Conservation (phyloP, 1,140 invertebrate species). For the Caenorhabditis latens region DNA sequence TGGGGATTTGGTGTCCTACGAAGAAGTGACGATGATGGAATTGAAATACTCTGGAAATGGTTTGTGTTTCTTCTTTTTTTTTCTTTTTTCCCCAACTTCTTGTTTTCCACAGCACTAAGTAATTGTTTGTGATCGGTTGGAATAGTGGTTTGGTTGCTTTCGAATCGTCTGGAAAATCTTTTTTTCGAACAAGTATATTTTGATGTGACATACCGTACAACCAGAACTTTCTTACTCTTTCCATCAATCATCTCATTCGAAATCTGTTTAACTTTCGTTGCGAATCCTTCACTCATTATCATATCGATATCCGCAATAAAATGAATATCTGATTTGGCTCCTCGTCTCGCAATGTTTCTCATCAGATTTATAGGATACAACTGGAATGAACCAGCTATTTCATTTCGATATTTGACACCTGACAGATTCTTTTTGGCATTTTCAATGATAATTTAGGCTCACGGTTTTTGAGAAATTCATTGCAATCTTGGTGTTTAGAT, state of each 20-base stretch:
- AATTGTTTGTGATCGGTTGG: not conserved
- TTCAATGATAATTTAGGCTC: not conserved
- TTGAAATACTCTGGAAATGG: not conserved
- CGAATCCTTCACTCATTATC: constrained; percentile 7
- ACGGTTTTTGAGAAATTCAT: not conserved
- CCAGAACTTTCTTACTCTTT: not conserved
- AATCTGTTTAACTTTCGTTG: not conserved
- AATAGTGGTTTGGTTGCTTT: not conserved
- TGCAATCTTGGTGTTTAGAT: not conserved
- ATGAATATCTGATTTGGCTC: constrained; percentile 18
- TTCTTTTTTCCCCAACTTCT: not conserved
- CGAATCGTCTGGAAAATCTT: not conserved
- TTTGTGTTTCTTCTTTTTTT: not conserved
- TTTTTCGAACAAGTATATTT: not conserved
- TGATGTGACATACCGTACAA: not conserved
- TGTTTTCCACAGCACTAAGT: not conserved
- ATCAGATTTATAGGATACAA: not conserved
- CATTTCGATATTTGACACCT: not conserved
- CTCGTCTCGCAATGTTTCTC: not conserved
- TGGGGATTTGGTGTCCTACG: not conserved
- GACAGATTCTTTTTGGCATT: too few relatives aligned
- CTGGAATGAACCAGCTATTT: not conserved
- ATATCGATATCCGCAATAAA: constrained; percentile 14
- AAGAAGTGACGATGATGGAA: not conserved
- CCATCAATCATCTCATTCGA: constrained; percentile 20